Evolutionary conservation across 2,113 vertebrate genomes (phyloP).

Genomic region (Passer montanus): DNA sequence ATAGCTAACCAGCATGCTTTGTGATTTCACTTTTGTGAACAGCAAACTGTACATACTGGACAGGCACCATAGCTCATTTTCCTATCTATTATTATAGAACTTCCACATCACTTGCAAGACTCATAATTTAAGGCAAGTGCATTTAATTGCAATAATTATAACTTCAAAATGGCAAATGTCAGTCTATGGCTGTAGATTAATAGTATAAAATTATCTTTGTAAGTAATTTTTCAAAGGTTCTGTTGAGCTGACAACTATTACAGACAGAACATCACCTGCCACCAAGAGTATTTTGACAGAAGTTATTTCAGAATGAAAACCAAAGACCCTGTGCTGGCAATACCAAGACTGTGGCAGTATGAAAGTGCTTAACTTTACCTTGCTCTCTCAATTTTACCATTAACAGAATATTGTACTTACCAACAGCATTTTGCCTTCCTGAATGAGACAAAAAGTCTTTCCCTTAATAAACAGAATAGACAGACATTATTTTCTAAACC

Average conservation of each 20-base stretch:
- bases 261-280: background rate
- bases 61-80: background rate
- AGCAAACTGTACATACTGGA: background rate
- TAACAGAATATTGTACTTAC: conserved; percentile 76
- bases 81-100: background rate
- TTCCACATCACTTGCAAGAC: background rate
- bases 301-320: background rate
- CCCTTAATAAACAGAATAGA: conserved; percentile 74
- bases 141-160: background rate
- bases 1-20: background rate
- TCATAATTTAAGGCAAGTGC: background rate
- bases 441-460: conserved; percentile 80
- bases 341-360: background rate
- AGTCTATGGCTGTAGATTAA: background rate
- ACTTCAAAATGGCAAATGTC: background rate
- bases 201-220: background rate
- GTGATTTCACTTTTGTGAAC: background rate
- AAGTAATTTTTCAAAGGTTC: background rate
- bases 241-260: background rate
- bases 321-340: background rate
- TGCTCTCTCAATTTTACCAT: background rate
- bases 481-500: conserved; percentile 24
- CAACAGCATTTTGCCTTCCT: conserved; percentile 83
- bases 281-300: background rate
- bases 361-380: background rate